These are phyloP conservation scores for Amphiprion percula DNA, from an alignment of 2,113 vertebrate genomes.

Conservation along the genomic window DNA sequence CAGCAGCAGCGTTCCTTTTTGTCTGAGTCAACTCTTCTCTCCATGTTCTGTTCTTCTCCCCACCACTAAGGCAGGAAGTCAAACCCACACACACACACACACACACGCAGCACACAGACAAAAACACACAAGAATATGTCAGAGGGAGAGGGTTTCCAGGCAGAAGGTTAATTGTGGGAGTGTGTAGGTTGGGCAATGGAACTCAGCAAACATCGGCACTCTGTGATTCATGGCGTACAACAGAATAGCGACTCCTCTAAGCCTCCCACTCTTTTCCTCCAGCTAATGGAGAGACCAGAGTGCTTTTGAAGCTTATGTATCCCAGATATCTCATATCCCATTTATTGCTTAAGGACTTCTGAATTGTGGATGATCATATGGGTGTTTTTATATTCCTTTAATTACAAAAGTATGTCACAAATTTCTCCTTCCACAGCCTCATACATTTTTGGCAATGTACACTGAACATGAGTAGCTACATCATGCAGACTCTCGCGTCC, in stretches of 20 bases:
- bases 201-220: constrained; percentile 50
- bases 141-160: constrained; percentile 63
- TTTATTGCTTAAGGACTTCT: constrained; percentile 35
- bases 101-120: constrained; percentile 4
- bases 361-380: neutral
- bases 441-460: neutral
- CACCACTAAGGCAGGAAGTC: constrained; percentile 33
- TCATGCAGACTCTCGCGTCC: neutral
- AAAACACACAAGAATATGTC: neutral
- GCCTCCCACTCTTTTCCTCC: constrained; percentile 48
- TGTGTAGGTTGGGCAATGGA: constrained; percentile 61
- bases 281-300: constrained; percentile 53
- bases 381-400: neutral
- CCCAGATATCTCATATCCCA: constrained; percentile 39
- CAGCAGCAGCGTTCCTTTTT: neutral
- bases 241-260: constrained; percentile 48
- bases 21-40: constrained; percentile 16
- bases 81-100: constrained; percentile 11
- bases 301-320: constrained; percentile 46
- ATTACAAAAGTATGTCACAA: neutral
- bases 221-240: constrained; percentile 73
- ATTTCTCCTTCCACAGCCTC: neutral
- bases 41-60: constrained; percentile 19
- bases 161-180: constrained; percentile 76
- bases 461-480: neutral